phyloP scores from a whole-genome alignment of 30 jellyfish, hydroid and myxozoan genomes.

The Turritopsis rubra region DNA sequence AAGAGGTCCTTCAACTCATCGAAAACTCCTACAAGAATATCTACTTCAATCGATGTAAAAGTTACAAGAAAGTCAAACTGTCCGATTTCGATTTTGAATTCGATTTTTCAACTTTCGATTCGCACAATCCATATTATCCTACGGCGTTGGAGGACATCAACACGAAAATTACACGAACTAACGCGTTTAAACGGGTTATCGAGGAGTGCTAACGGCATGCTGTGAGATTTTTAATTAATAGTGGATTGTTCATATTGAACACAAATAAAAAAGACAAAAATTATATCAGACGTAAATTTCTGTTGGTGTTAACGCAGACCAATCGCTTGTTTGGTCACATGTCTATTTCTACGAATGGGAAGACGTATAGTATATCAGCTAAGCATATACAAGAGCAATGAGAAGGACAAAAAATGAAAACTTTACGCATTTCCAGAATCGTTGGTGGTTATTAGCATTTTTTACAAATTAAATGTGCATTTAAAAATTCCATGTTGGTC shows the following conservation, averaged over 20 bases:
- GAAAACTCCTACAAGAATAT: constrained; percentile 19
- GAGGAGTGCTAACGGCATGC: not conserved
- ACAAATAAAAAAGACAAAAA: not conserved
- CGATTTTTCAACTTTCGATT: constrained; percentile 23
- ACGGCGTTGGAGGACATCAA: constrained; percentile 11
- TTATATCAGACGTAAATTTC: not conserved
- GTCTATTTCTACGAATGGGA: not conserved
- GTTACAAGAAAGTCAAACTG: constrained; percentile 5
- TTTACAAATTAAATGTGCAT: too few relatives aligned
- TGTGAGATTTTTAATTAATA: not conserved
- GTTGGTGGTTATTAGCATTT: too few relatives aligned
- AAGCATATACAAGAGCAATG: too few relatives aligned
- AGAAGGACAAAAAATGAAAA: too few relatives aligned
- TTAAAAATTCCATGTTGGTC: too few relatives aligned
- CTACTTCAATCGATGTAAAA: constrained; percentile 25
- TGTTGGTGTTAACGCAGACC: not conserved
- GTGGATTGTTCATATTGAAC: not conserved
- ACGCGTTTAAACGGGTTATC: constrained; percentile 7
- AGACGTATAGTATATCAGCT: too few relatives aligned
- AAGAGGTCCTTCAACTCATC: constrained; percentile 9
- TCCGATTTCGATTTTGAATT: constrained; percentile 26
- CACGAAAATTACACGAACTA: not conserved
- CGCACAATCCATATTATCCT: constrained; percentile 8
- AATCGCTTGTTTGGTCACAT: not conserved
- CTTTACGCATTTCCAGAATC: too few relatives aligned